Base-by-base conservation (phyloP, 2,888 invertebrate genomes). In the Lottia scabra region DNA sequence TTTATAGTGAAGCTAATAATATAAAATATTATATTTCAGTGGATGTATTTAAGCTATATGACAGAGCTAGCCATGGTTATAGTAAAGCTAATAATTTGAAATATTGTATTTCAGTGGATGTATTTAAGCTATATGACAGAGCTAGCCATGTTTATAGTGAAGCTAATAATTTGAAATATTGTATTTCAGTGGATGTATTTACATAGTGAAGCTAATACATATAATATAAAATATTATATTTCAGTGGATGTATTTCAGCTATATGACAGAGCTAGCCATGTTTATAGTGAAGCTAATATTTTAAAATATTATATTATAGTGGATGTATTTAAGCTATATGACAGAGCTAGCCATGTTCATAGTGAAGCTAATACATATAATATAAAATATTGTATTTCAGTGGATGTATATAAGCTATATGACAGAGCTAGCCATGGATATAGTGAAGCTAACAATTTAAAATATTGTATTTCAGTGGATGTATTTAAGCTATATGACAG, bases 401-500 rank as follows among this genome's bases (percentile, higher is more conserved):
- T n/a, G n/a, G n/a, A n/a, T n/a, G n/a, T 6, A 30, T 30, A 6
- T 2, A 4, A 96, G 89, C 91, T 99, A 46, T 92, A 92, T 77
- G 94, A 97, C 86, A 93, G 99, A 79, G 96, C 97, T 4, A 90
- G 94, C 43, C 99, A 99, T 88, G 98, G 99, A 46, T 30, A 30
- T 30, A 4, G 30, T 30, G 2, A 30, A 30, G 6, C 30, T 30
- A 30, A 30, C 30, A 30, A 30, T 30, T 30, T 30, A 30, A 30
- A 30, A 30, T 30, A 30, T 30, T 30, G 6, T 30, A 30, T 30
- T 30, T 30, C 30, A 30, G 30, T 30, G 6, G 30, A 30, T 4
- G 30, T 30, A 30, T 30, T 30, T 30, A 30, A 30, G 30, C 6
- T 99, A 46, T 92, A 92, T 77, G 94, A 97, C 86, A 93, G 99